Base-by-base conservation (phyloP, 2,113 vertebrate species). In the Catharus minimus region DNA sequence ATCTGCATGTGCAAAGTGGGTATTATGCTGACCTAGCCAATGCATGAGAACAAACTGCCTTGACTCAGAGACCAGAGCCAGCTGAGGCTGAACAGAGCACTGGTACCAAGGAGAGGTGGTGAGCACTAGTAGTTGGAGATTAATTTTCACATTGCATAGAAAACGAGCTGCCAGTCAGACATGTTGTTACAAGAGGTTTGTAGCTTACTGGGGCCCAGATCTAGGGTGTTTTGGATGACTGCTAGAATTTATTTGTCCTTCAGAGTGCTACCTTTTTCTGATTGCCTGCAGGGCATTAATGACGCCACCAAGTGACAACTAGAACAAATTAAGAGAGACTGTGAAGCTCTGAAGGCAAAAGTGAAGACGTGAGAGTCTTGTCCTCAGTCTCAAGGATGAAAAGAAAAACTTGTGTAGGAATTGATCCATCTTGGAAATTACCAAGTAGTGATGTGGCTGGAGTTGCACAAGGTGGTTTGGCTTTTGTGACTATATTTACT, bases 241-340 rank as follows among this genome's bases (percentile, higher is more conserved):
- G 15, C 49, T 64, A 39, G 69, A 22, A 58, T 64, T 79, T 14
- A 15, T 27, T 39, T 58, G 24, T 39, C 27, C 24, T 79, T 86
- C 28, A 21, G 23, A 36, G 30, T 53, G 27, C 72, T 47, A 21
- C 11, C 21, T 11, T 49, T 80, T 39, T 28, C 14, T 72, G 33
- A 36, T 30, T 71, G 12, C 22, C 20, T 66, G 11, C 18, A 82
- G 33, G 32, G 10, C 15, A 20, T 56, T 41, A 38, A 32, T 28
- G 46, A 57, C 0, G 0, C 20, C 13, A 33, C 16, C 27, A 53
- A 36, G 10, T 49, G 39, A 76, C 44, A 58, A 32, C 18, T 61
- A n/a, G 57, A 80, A 58, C 4, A 36, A 71, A 39, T 57, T 47
- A 89, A 67, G 49, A 71, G 16, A 6, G 14, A 38, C 33, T 50